Base-by-base conservation (phyloP, 2,113 vertebrate species). In the Columba livia region DNA sequence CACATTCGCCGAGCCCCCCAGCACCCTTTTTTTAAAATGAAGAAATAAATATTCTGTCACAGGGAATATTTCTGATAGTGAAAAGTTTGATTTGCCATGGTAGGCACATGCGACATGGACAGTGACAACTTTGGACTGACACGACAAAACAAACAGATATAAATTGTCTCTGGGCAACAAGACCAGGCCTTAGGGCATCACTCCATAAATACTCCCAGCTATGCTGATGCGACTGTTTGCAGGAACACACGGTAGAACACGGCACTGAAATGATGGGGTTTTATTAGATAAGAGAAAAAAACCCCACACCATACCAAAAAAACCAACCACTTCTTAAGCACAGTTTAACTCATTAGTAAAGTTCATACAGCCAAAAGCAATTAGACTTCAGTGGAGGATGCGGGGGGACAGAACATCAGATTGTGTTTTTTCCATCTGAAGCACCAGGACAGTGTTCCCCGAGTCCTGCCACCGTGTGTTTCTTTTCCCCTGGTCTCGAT, bases 81-180 rank as follows among this genome's bases (percentile, higher is more conserved):
- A 64, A 24, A 94, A 80, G 42, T 36, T 79, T 26, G 50, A 67
- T 75, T 83, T 65, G 50, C 91, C 34, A 38, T 2, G 79, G 70
- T 1, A 58, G 48, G 62, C 88, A 21, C 71, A 21, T 71, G 83
- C 31, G 42, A 88, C 53, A 56, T 9, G 24, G 80, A 53, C 69
- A 64, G 60, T 34, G 83, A 78, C 88, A 88, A 32, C 40, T 40
- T 62, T 6, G 0, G 66, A 53, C 31, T 32, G 62, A 79, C 72
- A 56, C 58, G 15, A 73, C 82, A 84, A 90, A 92, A 93, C 62
- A 88, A 85, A 94, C 83, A 90, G 85, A 88, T 71, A 79, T 62
- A 93, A 90, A 93, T 86, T 92, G 88, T 92, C 79, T 94, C 90
- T 93, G 85, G 36, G 95, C 94, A 97, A 94, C 94, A 70, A 48